phyloP scores from a whole-genome alignment of 2,797 vertebrate genomes.

The Thalassophryne amazonica region DNA sequence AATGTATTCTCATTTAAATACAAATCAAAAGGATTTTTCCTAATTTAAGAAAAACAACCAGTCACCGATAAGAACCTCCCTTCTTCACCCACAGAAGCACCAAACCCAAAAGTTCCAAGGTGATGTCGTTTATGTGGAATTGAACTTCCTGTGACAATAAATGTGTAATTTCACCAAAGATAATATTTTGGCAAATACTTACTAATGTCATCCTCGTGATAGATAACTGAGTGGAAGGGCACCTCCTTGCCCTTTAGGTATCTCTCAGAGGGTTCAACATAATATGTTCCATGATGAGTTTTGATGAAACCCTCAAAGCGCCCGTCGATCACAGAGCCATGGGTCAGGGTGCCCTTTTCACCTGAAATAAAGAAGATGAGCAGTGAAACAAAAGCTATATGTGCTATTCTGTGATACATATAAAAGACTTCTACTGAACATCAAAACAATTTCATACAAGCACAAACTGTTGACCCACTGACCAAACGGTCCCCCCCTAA shows the following conservation, averaged over 20 bases:
- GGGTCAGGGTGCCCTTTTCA: conserved; percentile 88
- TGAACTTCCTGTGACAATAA: too few species aligned
- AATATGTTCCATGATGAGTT: conserved; percentile 90
- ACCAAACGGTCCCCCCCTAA: too few species aligned
- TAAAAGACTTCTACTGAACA: neutral
- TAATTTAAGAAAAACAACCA: conserved; percentile 12
- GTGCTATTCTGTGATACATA: neutral
- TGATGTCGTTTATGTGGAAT: neutral
- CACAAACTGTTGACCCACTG: too few species aligned
- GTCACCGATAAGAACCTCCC: neutral
- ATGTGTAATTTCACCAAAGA: neutral
- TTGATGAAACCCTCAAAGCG: conserved; percentile 97
- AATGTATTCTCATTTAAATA: conserved; percentile 82
- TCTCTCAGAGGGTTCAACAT: conserved; percentile 93
- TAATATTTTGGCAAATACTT: conserved; percentile 61
- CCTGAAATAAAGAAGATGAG: conserved; percentile 71
- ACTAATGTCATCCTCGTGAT: conserved; percentile 97
- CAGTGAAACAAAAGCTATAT: neutral
- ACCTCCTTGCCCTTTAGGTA: conserved; percentile 84
- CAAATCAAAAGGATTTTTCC: conserved; percentile 78
- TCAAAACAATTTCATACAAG: neutral
- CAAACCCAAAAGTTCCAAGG: too few species aligned
- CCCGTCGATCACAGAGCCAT: conserved; percentile 91
- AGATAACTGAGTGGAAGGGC: conserved; percentile 95
- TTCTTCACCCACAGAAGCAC: too few species aligned